Conservation (phyloP, 2,888 invertebrate genomes). For the Limenitis camilla region DNA sequence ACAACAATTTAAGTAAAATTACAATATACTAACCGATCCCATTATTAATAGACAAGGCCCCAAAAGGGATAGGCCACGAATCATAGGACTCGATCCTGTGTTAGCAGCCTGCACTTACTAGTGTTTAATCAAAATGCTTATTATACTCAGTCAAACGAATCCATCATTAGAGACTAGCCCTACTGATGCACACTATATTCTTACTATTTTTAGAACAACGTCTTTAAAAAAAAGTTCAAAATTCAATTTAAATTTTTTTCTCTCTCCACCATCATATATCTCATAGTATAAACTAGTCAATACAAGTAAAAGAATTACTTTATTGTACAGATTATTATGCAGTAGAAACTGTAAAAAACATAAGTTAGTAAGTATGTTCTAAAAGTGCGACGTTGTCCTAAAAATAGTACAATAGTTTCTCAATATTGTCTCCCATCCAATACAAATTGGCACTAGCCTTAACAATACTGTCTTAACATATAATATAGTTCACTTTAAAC, state of each 20-base stretch:
- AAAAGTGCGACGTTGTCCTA: conserved; percentile 16
- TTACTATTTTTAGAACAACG: too few species aligned
- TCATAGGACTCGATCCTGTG: not conserved
- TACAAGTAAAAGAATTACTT: not conserved
- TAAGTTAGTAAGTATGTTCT: conserved; percentile 18
- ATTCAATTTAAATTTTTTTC: too few species aligned
- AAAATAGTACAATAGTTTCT: conserved; percentile 3
- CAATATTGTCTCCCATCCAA: conserved; percentile 18
- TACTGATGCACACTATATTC: not conserved
- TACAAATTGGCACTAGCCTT: conserved; percentile 34
- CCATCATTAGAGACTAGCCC: not conserved
- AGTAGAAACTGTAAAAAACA: conserved; percentile 39
- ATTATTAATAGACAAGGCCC: conserved; percentile 15
- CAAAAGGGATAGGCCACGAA: conserved; percentile 5
- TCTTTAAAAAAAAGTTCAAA: too few species aligned
- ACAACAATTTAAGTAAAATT: conserved; percentile 27
- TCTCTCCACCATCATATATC: too few species aligned
- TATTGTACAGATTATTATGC: conserved; percentile 12
- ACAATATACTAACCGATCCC: conserved; percentile 6
- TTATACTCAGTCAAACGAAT: conserved; percentile 36
- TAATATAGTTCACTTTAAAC: conserved; percentile 9
- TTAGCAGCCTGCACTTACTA: not conserved
- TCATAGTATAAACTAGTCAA: too few species aligned
- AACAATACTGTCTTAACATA: conserved; percentile 5
- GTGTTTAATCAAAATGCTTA: conserved; percentile 30